A percentile compares a stretch with the other conserved stretches of the same genome.
Conservation (phyloP, 2,113 vertebrate genomes). For the Hemichromis elongatus region DNA sequence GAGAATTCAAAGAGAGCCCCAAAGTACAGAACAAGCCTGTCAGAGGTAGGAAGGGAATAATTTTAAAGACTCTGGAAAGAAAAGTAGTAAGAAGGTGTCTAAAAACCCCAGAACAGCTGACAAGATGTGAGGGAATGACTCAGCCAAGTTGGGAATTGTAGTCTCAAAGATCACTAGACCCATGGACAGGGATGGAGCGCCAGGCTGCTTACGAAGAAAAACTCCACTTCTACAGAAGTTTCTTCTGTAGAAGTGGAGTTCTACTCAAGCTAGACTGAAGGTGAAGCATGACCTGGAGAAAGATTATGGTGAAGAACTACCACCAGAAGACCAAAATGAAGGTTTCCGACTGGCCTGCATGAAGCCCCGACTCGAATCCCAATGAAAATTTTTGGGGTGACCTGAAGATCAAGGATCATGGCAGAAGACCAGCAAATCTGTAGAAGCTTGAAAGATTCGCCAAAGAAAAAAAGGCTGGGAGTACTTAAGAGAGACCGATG, state of each 20-base stretch:
- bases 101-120: neutral
- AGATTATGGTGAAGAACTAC: neutral
- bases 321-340: neutral
- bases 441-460: neutral
- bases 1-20: neutral
- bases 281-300: neutral
- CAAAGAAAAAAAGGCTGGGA: neutral
- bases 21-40: neutral
- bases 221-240: neutral
- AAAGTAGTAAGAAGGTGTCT: neutral
- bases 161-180: no score
- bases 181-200: no score
- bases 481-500: neutral
- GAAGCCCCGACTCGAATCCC: neutral
- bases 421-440: neutral
- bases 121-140: no score
- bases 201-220: neutral
- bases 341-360: neutral
- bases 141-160: no score
- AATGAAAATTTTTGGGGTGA: neutral
- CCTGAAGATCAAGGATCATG: neutral
- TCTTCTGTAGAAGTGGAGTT: no score
- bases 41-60: neutral
- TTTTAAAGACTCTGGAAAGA: no score
- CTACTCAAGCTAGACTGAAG: neutral